These are phyloP conservation scores for Phengaris alcon DNA, from an alignment of 2,888 invertebrate genomes.

Conservation along the genomic window DNA sequence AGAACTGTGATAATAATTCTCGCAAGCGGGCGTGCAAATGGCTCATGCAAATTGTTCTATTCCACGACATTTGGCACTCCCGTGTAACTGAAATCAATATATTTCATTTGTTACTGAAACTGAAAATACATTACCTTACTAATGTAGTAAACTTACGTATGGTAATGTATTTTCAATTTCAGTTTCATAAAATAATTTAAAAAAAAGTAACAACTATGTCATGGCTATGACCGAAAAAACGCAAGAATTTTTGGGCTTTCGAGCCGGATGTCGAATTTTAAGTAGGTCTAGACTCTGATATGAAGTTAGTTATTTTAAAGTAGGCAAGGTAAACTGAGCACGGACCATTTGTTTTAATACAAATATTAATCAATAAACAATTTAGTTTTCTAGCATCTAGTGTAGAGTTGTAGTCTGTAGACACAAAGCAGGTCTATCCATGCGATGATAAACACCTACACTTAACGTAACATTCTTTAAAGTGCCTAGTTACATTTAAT, in stretches of 20 bases:
- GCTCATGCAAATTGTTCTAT: constrained; percentile 14
- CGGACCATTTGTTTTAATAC: not conserved
- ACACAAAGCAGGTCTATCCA: not conserved
- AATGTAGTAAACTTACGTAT: no score
- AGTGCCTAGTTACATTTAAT: no score
- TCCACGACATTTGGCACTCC: constrained; percentile 20
- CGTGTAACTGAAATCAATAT: not conserved
- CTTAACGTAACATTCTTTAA: no score
- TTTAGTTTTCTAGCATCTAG: not conserved
- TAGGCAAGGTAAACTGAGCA: not conserved
- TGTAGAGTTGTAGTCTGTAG: not conserved
- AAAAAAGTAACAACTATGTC: no score
- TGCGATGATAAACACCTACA: no score
- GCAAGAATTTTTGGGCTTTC: no score
- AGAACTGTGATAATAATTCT: not conserved
- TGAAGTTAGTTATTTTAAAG: not conserved
- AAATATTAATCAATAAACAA: not conserved
- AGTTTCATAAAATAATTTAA: no score
- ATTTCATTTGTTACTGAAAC: not conserved
- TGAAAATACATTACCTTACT: no score
- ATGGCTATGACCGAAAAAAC: no score
- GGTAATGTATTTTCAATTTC: no score
- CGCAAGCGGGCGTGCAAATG: constrained; percentile 9
- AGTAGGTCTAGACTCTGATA: not conserved
- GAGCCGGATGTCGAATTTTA: not conserved